A percentile compares a stretch with the other conserved stretches of the same genome.
Conservation (phyloP, 53 echinoderm and acorn worm species). For the Antedon mediterranea region DNA sequence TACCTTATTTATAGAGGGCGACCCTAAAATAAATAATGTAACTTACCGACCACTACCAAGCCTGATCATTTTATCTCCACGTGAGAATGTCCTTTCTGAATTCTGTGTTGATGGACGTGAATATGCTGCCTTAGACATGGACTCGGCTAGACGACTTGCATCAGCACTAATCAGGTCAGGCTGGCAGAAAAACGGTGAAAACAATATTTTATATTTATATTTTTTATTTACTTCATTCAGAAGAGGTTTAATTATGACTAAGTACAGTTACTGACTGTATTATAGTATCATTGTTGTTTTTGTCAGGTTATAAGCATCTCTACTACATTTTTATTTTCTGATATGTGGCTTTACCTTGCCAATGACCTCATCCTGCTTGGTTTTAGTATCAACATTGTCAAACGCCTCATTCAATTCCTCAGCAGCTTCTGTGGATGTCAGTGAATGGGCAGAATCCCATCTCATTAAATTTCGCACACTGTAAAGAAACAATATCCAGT, state of each 20-base stretch:
- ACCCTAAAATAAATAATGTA: too few relatives aligned
- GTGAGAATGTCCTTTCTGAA: not conserved
- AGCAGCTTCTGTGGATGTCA: constrained; percentile 36
- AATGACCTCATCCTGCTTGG: constrained; percentile 2
- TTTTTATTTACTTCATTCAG: too few relatives aligned
- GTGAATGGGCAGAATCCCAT: constrained; percentile 42
- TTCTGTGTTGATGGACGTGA: constrained; percentile 2
- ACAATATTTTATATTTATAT: too few relatives aligned
- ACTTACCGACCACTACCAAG: not conserved
- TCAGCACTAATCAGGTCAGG: constrained; percentile 1
- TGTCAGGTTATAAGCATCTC: too few relatives aligned
- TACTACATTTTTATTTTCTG: too few relatives aligned
- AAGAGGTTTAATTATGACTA: too few relatives aligned
- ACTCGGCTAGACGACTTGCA: not conserved
- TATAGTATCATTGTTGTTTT: too few relatives aligned
- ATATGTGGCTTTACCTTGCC: not conserved
- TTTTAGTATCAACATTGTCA: constrained; percentile 14
- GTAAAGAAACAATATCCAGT: not conserved
- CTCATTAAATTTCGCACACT: constrained; percentile 57
- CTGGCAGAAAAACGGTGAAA: not conserved
- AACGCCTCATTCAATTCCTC: constrained; percentile 42
- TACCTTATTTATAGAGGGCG: too few relatives aligned
- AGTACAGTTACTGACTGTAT: too few relatives aligned
- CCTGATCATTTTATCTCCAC: not conserved
- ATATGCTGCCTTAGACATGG: not conserved